Base-by-base conservation (phyloP, 2,797 vertebrate genomes). In the Coregonus suidteri region DNA sequence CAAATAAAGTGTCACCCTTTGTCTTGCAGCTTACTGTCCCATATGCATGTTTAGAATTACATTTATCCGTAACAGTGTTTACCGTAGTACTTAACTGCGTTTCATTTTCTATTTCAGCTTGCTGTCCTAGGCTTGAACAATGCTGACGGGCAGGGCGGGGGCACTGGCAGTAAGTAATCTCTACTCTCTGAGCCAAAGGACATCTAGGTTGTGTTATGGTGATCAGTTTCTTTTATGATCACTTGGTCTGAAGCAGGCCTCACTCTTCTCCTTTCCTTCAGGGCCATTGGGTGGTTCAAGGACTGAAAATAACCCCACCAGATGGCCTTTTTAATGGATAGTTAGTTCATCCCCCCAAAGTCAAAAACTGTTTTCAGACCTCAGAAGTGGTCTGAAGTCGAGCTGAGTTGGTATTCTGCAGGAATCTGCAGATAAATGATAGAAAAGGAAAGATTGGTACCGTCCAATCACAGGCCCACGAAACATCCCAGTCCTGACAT, bases 81-180 rank as follows among this genome's bases (percentile, higher is more conserved):
- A 51, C 30, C 15, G 30, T 72, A 16, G 31, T 73, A 31, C 53
- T 73, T 56, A 56, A 56, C 53, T 11, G 30, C 14, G 41, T 47
- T 51, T 14, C 75, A 20, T 81, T 20, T 3, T 83, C 66, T 90
- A 4, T 90, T 81, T 11, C 81, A 99, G 98, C 97, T 99, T 84
- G 97, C 97, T 97, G 98, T 96, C 93, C 96, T 99, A 95, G 98
- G 98, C 96, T 96, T 99, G 95, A 96, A 95, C 88, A 95, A 95
- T 47, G 95, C 90, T 65, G 94, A 99, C 91, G 95, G 94, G 82
- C 94, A 97, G 91, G 96, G 94, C 85, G 98, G 96, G 90, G 94
- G 94, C 85, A 92, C 94, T 80, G 97, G 95, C 89, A 95, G 97
- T 99, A 95, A 98, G 97, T 95, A 92, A 81, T 72, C 37, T 47